Percentiles rank a stretch among this genome's conserved stretches.
phyloP scores from a whole-genome alignment of 2,797 vertebrate genomes.

The Enteromius trimaculatus region DNA sequence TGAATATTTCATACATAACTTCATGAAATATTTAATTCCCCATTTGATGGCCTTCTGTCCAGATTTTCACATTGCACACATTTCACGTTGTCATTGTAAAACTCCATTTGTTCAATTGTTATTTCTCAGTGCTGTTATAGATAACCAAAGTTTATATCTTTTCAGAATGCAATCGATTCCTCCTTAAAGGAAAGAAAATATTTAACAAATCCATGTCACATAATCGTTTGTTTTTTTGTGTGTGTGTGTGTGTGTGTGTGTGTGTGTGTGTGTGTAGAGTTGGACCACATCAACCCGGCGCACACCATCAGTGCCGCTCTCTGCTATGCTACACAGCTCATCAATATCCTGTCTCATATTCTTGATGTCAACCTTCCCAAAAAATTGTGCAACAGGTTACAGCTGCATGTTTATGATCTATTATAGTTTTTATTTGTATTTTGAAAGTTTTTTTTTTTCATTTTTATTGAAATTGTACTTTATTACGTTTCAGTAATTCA shows the following conservation, averaged over 20 bases:
- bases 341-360: slow-evolving; percentile 93
- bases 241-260: too few species aligned
- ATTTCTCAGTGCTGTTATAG: background rate
- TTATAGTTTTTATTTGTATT: background rate
- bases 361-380: slow-evolving; percentile 94
- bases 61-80: too few species aligned
- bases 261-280: slow-evolving; percentile 78
- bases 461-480: background rate
- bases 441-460: background rate
- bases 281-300: slow-evolving; percentile 93
- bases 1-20: too few species aligned
- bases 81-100: too few species aligned
- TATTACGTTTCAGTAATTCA: background rate
- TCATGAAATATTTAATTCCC: too few species aligned
- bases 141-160: background rate
- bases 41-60: too few species aligned
- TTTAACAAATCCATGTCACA: background rate
- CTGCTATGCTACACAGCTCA: slow-evolving; percentile 93
- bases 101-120: too few species aligned
- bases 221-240: background rate
- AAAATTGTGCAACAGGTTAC: slow-evolving; percentile 94
- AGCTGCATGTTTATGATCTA: background rate
- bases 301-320: slow-evolving; percentile 95
- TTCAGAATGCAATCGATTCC: background rate
- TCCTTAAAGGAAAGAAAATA: background rate